A percentile compares a stretch with the other conserved stretches of the same genome.
These are phyloP conservation scores for Caiman crocodilus DNA, from an alignment of 2,797 vertebrate species.

Conservation along the genomic window DNA sequence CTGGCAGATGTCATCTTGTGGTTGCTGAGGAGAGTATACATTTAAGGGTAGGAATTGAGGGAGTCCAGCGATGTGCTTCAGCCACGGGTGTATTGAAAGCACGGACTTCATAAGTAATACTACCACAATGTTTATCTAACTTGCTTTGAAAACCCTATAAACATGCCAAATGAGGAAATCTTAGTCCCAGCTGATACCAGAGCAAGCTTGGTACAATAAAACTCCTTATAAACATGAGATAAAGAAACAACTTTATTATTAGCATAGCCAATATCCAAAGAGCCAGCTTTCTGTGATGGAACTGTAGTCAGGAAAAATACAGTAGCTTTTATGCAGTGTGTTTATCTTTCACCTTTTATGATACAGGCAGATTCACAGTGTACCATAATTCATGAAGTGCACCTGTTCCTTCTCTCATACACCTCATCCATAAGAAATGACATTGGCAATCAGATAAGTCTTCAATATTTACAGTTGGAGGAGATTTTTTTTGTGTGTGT, in stretches of 20 bases:
- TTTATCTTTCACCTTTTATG: not conserved
- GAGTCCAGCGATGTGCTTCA: not conserved
- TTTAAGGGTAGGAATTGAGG: not conserved
- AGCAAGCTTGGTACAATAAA: not conserved
- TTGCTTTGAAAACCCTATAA: not conserved
- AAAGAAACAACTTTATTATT: not conserved
- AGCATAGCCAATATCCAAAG: not conserved
- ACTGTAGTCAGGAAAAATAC: not conserved
- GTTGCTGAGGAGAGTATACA: accelerated
- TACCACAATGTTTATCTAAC: not conserved
- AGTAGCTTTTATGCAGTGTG: not conserved
- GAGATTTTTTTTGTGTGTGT: not conserved
- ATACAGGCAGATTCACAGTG: not conserved
- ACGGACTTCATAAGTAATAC: not conserved
- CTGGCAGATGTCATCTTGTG: not conserved
- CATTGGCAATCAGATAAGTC: not conserved
- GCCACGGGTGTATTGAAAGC: not conserved
- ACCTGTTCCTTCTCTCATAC: not conserved
- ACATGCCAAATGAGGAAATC: not conserved
- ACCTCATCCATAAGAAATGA: accelerated
- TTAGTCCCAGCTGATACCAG: not conserved
- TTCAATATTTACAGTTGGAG: not conserved
- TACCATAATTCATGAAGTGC: not conserved
- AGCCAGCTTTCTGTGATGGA: not conserved
- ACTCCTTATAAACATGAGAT: not conserved